Percentiles rank a stretch among this genome's conserved stretches.
Conservation (phyloP, 1,140 invertebrate genomes). For the Drosophila novamexicana region DNA sequence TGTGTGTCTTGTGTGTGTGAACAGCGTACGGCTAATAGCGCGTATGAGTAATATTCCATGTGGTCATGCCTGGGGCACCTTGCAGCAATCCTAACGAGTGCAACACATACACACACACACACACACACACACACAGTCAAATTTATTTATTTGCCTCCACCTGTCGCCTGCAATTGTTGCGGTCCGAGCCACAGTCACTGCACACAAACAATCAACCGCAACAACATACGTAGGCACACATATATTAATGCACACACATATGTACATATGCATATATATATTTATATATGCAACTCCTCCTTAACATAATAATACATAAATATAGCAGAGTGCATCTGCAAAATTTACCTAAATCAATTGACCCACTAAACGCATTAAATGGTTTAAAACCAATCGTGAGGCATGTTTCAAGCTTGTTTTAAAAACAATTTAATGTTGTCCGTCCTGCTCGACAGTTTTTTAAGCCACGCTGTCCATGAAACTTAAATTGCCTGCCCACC, state of each 20-base stretch:
- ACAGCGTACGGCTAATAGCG: slow-evolving; percentile 44
- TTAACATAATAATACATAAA: too few relatives aligned
- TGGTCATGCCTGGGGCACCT: slow-evolving; percentile 44
- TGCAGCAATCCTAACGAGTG: slow-evolving; percentile 44
- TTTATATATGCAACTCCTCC: background rate
- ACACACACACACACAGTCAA: background rate
- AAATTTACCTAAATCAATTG: background rate
- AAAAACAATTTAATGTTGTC: background rate
- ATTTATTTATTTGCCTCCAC: slow-evolving; percentile 50
- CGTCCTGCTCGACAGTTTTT: slow-evolving; percentile 18
- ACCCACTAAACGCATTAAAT: background rate
- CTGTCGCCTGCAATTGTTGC: slow-evolving; percentile 45
- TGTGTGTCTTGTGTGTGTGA: slow-evolving; percentile 9
- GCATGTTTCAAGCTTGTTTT: background rate
- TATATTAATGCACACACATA: background rate
- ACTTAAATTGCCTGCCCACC: slow-evolving; percentile 40
- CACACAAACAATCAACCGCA: background rate
- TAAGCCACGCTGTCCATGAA: slow-evolving; percentile 17
- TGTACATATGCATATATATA: background rate
- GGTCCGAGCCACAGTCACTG: slow-evolving; percentile 6
- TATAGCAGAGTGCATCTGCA: background rate
- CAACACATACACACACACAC: background rate
- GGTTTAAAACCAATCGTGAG: background rate
- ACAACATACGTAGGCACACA: background rate
- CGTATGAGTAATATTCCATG: slow-evolving; percentile 56